A percentile compares a stretch with the other conserved stretches of the same genome.
Evolutionary conservation across 2,888 invertebrate species (phyloP).

Genomic region (Xanthorhoe designata): DNA sequence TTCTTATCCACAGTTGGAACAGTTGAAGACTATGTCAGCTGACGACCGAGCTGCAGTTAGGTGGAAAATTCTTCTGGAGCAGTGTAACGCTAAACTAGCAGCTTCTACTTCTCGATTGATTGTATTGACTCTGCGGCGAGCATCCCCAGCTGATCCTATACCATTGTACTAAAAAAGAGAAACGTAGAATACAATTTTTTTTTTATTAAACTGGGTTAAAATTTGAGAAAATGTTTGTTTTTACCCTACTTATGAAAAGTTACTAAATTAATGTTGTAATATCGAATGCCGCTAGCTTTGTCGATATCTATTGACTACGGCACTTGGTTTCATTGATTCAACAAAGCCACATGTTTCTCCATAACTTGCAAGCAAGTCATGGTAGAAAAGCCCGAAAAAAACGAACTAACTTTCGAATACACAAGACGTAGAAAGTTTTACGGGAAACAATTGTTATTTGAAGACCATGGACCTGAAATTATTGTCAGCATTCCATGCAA

Average conservation of each 20-base stretch:
- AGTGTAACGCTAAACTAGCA: conserved; percentile 85
- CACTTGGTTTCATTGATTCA: conserved; percentile 23
- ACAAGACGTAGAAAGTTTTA: conserved; percentile 89
- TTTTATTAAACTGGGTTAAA: background rate
- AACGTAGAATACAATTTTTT: background rate
- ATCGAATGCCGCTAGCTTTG: background rate
- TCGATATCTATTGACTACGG: conserved; percentile 24
- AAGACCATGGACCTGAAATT: conserved; percentile 88
- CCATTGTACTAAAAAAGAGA: conserved; percentile 63
- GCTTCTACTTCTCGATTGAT: conserved; percentile 67
- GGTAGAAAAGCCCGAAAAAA: conserved; percentile 75
- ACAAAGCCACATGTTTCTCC: conserved; percentile 6
- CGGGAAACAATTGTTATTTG: conserved; percentile 89
- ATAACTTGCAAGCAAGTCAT: conserved; percentile 28
- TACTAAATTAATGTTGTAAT: background rate
- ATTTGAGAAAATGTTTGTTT: background rate
- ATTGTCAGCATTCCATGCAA: conserved; percentile 87
- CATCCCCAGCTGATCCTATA: conserved; percentile 74
- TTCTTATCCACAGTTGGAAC: conserved; percentile 69
- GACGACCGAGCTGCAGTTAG: conserved; percentile 84
- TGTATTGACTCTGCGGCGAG: conserved; percentile 65
- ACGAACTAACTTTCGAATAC: conserved; percentile 82
- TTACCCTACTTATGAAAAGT: background rate
- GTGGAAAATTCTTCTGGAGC: conserved; percentile 88
- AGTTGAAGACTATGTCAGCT: conserved; percentile 80